These are phyloP conservation scores for Athrips mouffetella DNA, from an alignment of 2,888 invertebrate species.

Conservation along the genomic window DNA sequence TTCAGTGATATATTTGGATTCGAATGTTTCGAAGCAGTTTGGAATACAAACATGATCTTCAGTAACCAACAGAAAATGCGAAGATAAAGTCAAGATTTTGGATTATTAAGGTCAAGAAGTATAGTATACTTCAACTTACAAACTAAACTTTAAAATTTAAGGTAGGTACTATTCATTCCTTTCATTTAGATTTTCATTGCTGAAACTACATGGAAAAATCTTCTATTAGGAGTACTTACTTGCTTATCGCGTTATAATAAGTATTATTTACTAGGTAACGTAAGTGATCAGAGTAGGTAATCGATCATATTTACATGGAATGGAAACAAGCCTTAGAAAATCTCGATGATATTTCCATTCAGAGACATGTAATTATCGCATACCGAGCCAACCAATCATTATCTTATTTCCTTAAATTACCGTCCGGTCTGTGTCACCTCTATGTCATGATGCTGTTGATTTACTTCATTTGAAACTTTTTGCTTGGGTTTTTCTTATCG, in stretches of 20 bases:
- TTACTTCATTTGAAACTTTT: slow-evolving; percentile 8
- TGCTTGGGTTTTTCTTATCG: slow-evolving; percentile 3
- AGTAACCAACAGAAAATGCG: too few relatives aligned
- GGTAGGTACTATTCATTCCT: too few relatives aligned
- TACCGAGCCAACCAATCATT: slow-evolving; percentile 25
- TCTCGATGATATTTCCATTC: slow-evolving; percentile 40
- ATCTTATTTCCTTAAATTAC: slow-evolving; percentile 25
- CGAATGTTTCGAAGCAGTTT: too few relatives aligned
- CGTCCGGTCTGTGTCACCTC: slow-evolving; percentile 7
- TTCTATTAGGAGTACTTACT: too few relatives aligned
- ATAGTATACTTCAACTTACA: too few relatives aligned
- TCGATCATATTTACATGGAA: slow-evolving; percentile 31
- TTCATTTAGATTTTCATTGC: too few relatives aligned
- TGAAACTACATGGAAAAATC: too few relatives aligned
- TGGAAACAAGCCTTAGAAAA: slow-evolving; percentile 23
- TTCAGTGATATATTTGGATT: too few relatives aligned
- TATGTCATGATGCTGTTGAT: slow-evolving; percentile 5
- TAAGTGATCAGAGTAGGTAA: slow-evolving; percentile 8
- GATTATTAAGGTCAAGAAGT: too few relatives aligned
- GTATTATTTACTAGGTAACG: background rate
- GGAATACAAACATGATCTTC: too few relatives aligned
- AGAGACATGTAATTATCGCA: slow-evolving; percentile 34
- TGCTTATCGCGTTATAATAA: background rate
- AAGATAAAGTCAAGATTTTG: too few relatives aligned
- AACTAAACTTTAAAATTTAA: too few relatives aligned